Percentiles rank a stretch among this genome's conserved stretches.
Conservation (phyloP, 1,140 invertebrate genomes). For the Latrodectus geometricus region DNA sequence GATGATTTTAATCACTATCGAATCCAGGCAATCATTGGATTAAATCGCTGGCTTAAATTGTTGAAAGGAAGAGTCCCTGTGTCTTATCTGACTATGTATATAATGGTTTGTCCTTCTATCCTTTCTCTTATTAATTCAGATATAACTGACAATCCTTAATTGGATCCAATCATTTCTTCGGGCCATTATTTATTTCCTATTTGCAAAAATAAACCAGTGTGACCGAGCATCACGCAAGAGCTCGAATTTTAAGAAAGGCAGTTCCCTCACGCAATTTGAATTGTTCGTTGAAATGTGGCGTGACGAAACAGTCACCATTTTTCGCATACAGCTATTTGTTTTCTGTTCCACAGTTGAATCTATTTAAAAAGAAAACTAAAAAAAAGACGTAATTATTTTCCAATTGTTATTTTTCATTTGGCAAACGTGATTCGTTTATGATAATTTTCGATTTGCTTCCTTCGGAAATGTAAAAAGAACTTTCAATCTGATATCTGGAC, state of each 20-base stretch:
- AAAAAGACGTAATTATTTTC: conserved; percentile 18
- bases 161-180: conserved; percentile 5
- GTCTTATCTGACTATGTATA: background rate
- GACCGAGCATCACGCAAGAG: background rate
- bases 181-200: conserved; percentile 29
- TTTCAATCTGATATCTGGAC: too few species aligned
- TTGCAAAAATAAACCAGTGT: conserved; percentile 9
- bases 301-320: background rate
- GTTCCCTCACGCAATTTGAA: conserved; percentile 4
- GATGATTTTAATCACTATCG: too few species aligned
- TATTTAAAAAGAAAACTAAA: background rate
- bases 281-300: conserved; percentile 30
- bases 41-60: too few species aligned
- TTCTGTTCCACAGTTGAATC: background rate
- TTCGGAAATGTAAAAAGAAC: too few species aligned
- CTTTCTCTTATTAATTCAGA: conserved; percentile 10
- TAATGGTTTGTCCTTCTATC: background rate
- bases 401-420: background rate
- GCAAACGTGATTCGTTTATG: background rate
- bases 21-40: too few species aligned
- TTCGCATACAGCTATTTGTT: background rate
- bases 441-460: too few species aligned
- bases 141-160: conserved; percentile 11
- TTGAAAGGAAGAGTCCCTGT: too few species aligned
- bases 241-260: background rate